A percentile compares a stretch with the other conserved stretches of the same genome.
These are phyloP conservation scores for Monopterus albus DNA, from an alignment of 2,113 vertebrate species.

Conservation along the genomic window DNA sequence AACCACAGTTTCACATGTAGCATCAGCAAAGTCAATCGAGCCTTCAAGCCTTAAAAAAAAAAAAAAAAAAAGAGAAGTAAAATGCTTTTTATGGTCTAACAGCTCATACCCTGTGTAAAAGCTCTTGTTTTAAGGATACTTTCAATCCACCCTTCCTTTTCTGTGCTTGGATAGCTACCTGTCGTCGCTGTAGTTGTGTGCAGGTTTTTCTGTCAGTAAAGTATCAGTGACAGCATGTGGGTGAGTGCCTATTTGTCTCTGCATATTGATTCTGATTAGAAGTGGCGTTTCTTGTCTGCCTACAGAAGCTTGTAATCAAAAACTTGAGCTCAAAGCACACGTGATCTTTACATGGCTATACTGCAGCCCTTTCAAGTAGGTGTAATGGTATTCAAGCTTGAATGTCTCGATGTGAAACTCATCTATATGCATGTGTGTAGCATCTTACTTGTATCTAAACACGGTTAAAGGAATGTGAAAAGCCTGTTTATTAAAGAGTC, in stretches of 20 bases:
- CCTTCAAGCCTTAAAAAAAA: too few species aligned
- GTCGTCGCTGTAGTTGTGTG: slow-evolving; percentile 46
- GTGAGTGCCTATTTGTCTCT: slow-evolving; percentile 33
- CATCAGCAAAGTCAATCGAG: not conserved
- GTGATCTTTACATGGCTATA: slow-evolving; percentile 19
- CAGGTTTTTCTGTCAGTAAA: slow-evolving; percentile 21
- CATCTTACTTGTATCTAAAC: not conserved
- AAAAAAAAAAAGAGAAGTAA: not conserved
- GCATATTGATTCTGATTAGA: slow-evolving; percentile 48
- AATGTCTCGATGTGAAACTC: not conserved
- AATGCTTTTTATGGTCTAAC: not conserved
- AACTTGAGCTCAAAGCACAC: slow-evolving; percentile 25
- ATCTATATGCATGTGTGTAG: not conserved
- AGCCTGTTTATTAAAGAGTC: slow-evolving; percentile 48
- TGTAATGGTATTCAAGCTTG: slow-evolving; percentile 7
- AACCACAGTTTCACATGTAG: not conserved
- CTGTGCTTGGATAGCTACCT: slow-evolving; percentile 22
- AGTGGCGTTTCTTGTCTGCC: slow-evolving; percentile 48
- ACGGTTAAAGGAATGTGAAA: not conserved
- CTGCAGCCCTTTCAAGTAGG: slow-evolving; percentile 1
- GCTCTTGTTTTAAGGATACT: not conserved
- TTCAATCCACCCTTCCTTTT: slow-evolving; percentile 2
- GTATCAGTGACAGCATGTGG: slow-evolving; percentile 46
- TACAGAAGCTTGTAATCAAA: slow-evolving; percentile 65
- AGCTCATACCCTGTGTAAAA: not conserved